Evolutionary conservation across 2,888 invertebrate genomes (phyloP).

Genomic region (Sesia apiformis): DNA sequence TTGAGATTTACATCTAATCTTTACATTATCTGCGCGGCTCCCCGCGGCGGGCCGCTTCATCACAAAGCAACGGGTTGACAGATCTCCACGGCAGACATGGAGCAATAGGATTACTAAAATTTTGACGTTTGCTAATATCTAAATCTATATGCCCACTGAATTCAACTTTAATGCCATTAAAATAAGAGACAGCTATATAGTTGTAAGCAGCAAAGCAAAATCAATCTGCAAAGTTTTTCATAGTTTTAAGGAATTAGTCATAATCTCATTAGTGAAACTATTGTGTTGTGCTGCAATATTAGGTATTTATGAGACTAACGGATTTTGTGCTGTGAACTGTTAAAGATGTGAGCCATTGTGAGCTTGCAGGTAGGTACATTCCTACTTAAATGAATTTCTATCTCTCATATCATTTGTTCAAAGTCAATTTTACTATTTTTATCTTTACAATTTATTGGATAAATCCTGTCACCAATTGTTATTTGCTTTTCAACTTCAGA

Average conservation of each 20-base stretch:
- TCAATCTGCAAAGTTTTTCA: constrained; percentile 36
- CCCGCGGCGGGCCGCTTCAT: constrained; percentile 58
- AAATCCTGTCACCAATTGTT: too few relatives aligned
- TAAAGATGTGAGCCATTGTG: too few relatives aligned
- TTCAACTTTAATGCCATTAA: not conserved
- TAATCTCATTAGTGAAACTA: constrained; percentile 49
- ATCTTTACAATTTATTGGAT: too few relatives aligned
- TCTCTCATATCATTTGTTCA: too few relatives aligned
- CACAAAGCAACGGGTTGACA: constrained; percentile 74
- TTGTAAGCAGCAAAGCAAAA: constrained; percentile 13
- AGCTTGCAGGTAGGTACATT: too few relatives aligned
- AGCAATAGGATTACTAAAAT: constrained; percentile 62
- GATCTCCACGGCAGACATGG: constrained; percentile 55
- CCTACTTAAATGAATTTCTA: too few relatives aligned
- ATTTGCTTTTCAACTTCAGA: too few relatives aligned
- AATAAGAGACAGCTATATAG: not conserved
- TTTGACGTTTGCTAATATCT: constrained; percentile 33
- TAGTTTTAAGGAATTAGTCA: constrained; percentile 51
- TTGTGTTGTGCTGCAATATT: constrained; percentile 16
- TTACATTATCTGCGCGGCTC: constrained; percentile 54
- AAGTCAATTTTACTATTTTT: too few relatives aligned
- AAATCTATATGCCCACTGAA: constrained; percentile 27
- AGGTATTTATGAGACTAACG: too few relatives aligned
- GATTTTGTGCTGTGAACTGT: too few relatives aligned
- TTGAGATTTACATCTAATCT: constrained; percentile 69